Evolutionary conservation across 2,888 invertebrate genomes (phyloP), one percentile per base, ranked within the genome.

Genomic region (Anthophora plumipes): DNA sequence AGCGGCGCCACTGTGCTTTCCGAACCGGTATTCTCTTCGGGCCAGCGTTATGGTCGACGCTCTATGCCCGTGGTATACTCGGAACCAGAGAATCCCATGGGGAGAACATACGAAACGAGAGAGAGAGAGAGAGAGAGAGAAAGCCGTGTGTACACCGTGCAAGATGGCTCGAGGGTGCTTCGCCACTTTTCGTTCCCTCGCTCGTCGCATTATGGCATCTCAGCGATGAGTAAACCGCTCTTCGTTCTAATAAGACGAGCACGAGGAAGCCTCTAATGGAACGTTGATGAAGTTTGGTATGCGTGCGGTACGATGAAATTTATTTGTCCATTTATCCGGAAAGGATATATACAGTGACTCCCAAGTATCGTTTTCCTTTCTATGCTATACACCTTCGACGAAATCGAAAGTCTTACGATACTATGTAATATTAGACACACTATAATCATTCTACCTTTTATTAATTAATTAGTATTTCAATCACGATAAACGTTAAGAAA

Each of bases 21-120:
- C 80, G 87, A 88, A 89, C 90, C 89, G 90, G 91, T 91, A 89
- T 90, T 88, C 88, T 90, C 88, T 89, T 90, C 86, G 77, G 85
- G 69, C 84, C 86, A 85, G 84, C 87, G 86, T 89, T 90, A 89
- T 86, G 89, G 88, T 68, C 78, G 57, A 78, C 77, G 55, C 55
- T 82, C 82, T 82, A 80, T 82, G 77, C 69, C 63, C 75, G 80
- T 83, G 85, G 83, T 85, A 66, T 82, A 77, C 85, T 77, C 72
- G 75, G 70, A 72, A 69, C 67, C 55, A 59, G 73, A 80, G 77
- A 31, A 31, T 77, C 72, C 69, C 77, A 63, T 55, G 68, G 64
- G 82, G 73, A 69, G 82, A 82, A 69, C 67, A 74, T 71, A 61
- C 72, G 67, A 72, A 31, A 80, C 73, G 20, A 41, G 83, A 82